phyloP scores from a whole-genome alignment of 2,797 vertebrate genomes.

The Clarias platycephalus region DNA sequence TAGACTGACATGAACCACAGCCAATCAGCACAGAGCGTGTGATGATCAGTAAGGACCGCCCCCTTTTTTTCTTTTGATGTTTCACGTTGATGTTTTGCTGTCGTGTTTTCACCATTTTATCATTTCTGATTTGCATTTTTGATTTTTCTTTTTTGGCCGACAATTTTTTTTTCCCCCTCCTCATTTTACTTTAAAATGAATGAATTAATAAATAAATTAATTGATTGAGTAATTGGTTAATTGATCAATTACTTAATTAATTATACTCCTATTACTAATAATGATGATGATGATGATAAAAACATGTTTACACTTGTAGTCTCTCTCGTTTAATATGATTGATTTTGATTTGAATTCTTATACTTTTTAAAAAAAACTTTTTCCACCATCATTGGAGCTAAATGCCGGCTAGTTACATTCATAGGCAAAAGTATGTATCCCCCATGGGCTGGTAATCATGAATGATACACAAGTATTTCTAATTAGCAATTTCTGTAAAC shows the following conservation, averaged over 20 bases:
- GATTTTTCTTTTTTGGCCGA: background rate
- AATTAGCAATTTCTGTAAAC: background rate
- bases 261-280: no score
- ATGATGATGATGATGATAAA: no score
- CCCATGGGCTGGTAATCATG: background rate
- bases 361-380: background rate
- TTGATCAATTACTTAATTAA: no score
- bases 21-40: background rate
- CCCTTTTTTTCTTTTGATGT: background rate
- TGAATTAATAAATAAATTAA: no score
- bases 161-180: no score
- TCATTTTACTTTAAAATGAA: no score
- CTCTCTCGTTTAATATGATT: background rate
- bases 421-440: background rate
- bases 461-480: background rate
- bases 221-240: no score
- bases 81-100: background rate
- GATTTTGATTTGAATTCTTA: background rate
- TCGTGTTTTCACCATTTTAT: background rate
- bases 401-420: background rate
- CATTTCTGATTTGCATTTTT: no score
- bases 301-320: no score
- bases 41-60: background rate
- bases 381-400: background rate
- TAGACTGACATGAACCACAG: background rate